phyloP scores from a whole-genome alignment of 2,888 invertebrate genomes.

The Caradrina kadenii region DNA sequence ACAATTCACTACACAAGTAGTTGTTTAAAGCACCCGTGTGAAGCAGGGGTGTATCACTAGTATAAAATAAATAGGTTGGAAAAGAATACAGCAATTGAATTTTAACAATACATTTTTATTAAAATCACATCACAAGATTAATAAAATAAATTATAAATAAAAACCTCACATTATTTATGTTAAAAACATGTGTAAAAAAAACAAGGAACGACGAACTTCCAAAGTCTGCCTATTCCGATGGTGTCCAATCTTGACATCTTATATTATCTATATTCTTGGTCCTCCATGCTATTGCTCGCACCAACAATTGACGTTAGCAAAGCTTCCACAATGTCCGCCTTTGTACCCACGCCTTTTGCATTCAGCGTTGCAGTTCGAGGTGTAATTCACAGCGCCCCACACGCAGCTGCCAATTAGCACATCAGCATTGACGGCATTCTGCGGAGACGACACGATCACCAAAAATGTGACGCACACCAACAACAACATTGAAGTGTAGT shows the following conservation, averaged over 20 bases:
- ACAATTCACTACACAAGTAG: no score
- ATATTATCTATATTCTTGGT: neutral
- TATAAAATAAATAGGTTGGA: no score
- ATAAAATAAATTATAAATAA: no score
- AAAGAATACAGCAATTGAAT: neutral
- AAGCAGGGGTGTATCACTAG: no score
- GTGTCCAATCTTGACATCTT: neutral
- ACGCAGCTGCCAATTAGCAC: slow-evolving; percentile 67
- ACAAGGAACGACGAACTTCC: neutral
- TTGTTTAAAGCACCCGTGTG: no score
- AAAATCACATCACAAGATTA: slow-evolving; percentile 7
- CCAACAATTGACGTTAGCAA: slow-evolving; percentile 58
- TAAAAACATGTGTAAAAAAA: neutral
- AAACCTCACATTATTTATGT: no score
- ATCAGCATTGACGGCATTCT: slow-evolving; percentile 62
- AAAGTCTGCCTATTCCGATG: neutral
- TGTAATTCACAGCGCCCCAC: slow-evolving; percentile 69
- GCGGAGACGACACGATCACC: slow-evolving; percentile 64
- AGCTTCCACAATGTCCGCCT: slow-evolving; percentile 67
- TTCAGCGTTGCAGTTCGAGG: slow-evolving; percentile 65
- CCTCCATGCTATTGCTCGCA: slow-evolving; percentile 22
- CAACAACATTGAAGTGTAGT: slow-evolving; percentile 29
- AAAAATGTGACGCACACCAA: slow-evolving; percentile 62
- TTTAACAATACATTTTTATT: slow-evolving; percentile 9
- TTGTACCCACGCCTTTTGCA: slow-evolving; percentile 63